These are phyloP conservation scores for Gymnoscopelus braueri DNA, from an alignment of 2,797 vertebrate genomes.

Conservation along the genomic window DNA sequence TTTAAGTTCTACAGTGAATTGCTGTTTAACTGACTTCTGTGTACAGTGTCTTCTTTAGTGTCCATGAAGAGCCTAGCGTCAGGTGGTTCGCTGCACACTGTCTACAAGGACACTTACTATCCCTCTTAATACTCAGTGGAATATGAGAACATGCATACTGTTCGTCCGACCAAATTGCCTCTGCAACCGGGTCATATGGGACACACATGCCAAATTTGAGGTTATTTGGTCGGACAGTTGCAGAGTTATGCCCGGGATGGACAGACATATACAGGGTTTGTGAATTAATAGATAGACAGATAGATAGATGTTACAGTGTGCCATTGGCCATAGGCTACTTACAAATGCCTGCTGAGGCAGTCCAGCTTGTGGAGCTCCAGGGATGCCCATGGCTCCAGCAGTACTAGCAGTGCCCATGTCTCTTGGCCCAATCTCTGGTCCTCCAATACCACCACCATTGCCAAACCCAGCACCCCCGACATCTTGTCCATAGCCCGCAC, in stretches of 20 bases:
- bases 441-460: conserved; percentile 25
- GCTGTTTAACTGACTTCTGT: no score
- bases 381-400: conserved; percentile 73
- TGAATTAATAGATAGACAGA: not conserved
- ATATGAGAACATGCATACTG: no score
- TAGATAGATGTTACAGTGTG: not conserved
- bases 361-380: conserved; percentile 69
- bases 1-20: no score
- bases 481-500: conserved; percentile 30
- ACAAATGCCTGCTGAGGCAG: conserved; percentile 83
- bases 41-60: no score
- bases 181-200: no score
- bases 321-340: conserved; percentile 65
- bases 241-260: not conserved
- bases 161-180: no score
- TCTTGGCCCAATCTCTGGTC: conserved; percentile 58
- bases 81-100: no score
- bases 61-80: no score
- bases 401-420: conserved; percentile 77
- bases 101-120: no score
- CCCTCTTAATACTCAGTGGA: no score
- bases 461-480: conserved; percentile 51
- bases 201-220: no score
- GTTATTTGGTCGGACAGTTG: no score
- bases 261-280: not conserved